These are phyloP conservation scores for Furcifer pardalis DNA, from an alignment of 2,797 vertebrate genomes.

Conservation along the genomic window DNA sequence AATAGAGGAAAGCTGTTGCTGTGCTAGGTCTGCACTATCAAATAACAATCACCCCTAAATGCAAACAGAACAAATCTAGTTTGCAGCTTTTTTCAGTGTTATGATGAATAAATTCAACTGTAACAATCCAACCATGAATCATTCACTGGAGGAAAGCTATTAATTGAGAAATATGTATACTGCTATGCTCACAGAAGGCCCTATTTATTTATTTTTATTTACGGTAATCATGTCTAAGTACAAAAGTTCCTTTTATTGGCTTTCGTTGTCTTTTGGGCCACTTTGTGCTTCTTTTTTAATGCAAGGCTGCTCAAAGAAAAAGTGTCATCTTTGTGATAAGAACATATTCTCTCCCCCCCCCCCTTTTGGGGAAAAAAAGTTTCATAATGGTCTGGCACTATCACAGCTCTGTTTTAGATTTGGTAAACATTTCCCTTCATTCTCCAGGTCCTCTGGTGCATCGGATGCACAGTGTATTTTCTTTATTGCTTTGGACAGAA, in stretches of 20 bases:
- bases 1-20: background rate
- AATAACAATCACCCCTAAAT: conserved; percentile 14
- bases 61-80: background rate
- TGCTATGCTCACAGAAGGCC: background rate
- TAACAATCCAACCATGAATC: conserved; percentile 52
- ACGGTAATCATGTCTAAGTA: conserved; percentile 35
- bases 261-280: conserved; percentile 37
- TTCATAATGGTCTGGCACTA: background rate
- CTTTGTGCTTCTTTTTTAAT: conserved; percentile 19
- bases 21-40: background rate
- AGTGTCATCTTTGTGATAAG: conserved; percentile 35
- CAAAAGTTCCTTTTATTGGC: conserved; percentile 35
- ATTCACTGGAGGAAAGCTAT: conserved; percentile 43
- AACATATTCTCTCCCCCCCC: conserved; percentile 13
- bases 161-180: conserved; percentile 29
- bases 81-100: conserved; percentile 29
- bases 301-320: background rate
- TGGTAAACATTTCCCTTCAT: conserved; percentile 68
- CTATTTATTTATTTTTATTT: background rate
- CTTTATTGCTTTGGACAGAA: conserved; percentile 74
- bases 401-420: conserved; percentile 42
- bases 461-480: conserved; percentile 70
- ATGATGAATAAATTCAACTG: conserved; percentile 54
- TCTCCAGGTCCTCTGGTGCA: conserved; percentile 60
- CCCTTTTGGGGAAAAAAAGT: background rate